phyloP scores from a whole-genome alignment of 2,113 vertebrate genomes.

The Leiothrix lutea region DNA sequence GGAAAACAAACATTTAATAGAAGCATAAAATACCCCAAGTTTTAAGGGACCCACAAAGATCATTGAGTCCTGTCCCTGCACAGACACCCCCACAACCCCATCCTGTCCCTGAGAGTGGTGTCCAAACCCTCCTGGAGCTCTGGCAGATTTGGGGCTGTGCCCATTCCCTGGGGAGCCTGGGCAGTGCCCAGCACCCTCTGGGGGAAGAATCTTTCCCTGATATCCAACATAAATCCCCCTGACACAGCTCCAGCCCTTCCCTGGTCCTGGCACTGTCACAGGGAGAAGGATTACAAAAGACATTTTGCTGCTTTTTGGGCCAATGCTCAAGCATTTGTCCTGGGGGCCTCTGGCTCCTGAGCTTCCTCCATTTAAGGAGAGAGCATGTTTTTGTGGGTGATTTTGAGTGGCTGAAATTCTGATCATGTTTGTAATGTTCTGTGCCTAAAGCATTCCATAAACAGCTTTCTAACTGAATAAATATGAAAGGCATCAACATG shows the following conservation, averaged over 20 bases:
- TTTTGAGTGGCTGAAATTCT: neutral
- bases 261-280: neutral
- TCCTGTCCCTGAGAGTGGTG: rapidly evolving
- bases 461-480: constrained; percentile 2
- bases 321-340: neutral
- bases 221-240: rapidly evolving
- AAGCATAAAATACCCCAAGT: neutral
- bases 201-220: rapidly evolving
- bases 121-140: neutral
- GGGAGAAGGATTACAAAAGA: neutral
- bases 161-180: neutral
- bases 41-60: neutral
- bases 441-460: neutral
- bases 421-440: neutral
- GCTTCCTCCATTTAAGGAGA: neutral
- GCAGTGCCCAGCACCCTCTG: neutral
- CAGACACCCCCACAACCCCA: neutral
- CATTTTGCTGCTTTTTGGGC: neutral
- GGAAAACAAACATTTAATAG: neutral
- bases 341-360: neutral
- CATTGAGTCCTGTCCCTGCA: rapidly evolving
- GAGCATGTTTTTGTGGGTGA: neutral
- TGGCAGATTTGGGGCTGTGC: rapidly evolving
- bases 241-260: rapidly evolving
- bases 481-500: neutral